phyloP scores from a whole-genome alignment of 2,797 vertebrate genomes.

The Acanthurus leucopareius region DNA sequence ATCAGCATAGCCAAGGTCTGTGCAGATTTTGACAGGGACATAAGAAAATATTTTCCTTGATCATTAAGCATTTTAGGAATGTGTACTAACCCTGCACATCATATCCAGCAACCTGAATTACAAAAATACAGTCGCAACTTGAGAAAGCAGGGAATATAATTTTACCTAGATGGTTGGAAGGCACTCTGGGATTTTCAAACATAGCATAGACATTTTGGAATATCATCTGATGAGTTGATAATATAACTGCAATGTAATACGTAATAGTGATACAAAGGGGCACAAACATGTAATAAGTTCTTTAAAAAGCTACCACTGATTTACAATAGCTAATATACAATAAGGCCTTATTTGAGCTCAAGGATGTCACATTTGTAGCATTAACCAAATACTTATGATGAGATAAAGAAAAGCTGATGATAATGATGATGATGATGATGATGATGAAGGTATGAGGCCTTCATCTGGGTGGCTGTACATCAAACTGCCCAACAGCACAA shows the following conservation, averaged over 20 bases:
- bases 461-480: not conserved
- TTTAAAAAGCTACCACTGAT: not conserved
- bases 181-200: not conserved
- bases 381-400: not conserved
- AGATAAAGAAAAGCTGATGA: not conserved
- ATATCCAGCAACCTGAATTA: no score
- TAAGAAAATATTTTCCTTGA: no score
- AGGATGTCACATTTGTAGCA: not conserved
- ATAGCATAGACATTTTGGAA: no score
- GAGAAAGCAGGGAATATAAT: no score
- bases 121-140: no score
- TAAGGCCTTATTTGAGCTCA: not conserved
- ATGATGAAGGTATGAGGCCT: not conserved
- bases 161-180: not conserved
- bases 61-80: no score
- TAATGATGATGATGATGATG: not conserved
- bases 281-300: not conserved
- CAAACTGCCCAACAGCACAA: slow-evolving; percentile 5
- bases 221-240: no score
- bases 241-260: no score
- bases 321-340: not conserved
- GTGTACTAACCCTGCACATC: no score
- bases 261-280: not conserved
- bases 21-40: no score
- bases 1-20: no score